Evolutionary conservation across 2,888 invertebrate genomes (phyloP).

Genomic region (Hypsopygia costalis): DNA sequence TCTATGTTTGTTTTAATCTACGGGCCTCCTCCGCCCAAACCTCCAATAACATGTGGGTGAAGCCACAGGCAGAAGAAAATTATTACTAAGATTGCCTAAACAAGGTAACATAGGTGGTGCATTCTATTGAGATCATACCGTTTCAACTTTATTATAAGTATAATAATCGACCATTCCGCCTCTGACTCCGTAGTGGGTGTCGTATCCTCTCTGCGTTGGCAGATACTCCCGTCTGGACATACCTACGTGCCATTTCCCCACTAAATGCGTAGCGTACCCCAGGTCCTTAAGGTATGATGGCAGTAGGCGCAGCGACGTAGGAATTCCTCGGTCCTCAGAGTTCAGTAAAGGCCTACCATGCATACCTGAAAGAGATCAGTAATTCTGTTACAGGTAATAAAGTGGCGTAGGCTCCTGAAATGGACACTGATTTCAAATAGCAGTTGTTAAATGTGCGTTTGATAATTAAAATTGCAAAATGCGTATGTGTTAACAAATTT

Average conservation of each 20-base stretch:
- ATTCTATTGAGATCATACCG: slow-evolving; percentile 26
- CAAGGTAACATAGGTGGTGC: too few species aligned
- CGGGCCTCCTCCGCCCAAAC: too few species aligned
- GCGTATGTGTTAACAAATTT: too few species aligned
- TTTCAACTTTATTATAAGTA: slow-evolving; percentile 64
- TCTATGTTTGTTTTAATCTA: too few species aligned
- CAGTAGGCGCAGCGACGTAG: slow-evolving; percentile 74
- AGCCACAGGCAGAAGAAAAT: too few species aligned
- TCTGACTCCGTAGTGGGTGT: slow-evolving; percentile 89
- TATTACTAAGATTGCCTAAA: too few species aligned
- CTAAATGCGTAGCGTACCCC: slow-evolving; percentile 89
- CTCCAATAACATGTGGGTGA: too few species aligned
- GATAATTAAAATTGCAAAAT: too few species aligned
- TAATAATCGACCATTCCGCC: slow-evolving; percentile 89
- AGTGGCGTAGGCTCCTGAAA: too few species aligned
- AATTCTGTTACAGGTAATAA: too few species aligned
- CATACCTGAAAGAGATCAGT: slow-evolving; percentile 71
- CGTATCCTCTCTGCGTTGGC: slow-evolving; percentile 88
- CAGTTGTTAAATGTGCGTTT: too few species aligned
- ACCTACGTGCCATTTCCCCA: slow-evolving; percentile 96
- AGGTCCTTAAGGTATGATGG: slow-evolving; percentile 82
- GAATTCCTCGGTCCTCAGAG: slow-evolving; percentile 68
- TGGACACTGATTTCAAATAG: too few species aligned
- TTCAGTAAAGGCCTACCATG: slow-evolving; percentile 62
- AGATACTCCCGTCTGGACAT: slow-evolving; percentile 85